A percentile compares a stretch with the other conserved stretches of the same genome.
Evolutionary conservation across 23 tunicate genomes (phyloP).

Genomic region (Oikopleura albicans): DNA sequence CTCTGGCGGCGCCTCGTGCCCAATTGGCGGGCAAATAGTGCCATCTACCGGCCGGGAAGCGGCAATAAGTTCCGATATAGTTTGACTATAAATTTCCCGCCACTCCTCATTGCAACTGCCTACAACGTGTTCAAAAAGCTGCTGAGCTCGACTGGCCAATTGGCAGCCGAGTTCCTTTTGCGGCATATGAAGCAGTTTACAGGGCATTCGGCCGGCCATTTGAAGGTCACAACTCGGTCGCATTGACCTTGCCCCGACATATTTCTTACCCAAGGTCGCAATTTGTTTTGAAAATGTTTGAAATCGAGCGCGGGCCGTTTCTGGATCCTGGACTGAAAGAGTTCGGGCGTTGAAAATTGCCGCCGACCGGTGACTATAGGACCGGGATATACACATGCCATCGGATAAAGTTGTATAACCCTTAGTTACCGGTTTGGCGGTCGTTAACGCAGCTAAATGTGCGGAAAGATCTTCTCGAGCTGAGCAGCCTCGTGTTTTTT

Average conservation of each 20-base stretch:
- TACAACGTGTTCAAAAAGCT: not conserved
- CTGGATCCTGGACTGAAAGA: not conserved
- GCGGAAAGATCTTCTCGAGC: not conserved
- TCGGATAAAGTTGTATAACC: not conserved
- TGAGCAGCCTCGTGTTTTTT: not conserved
- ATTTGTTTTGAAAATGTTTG: not conserved
- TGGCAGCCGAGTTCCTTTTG: not conserved
- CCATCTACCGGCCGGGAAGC: not conserved
- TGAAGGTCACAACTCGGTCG: not conserved
- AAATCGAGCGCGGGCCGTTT: not conserved
- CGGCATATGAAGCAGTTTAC: not conserved
- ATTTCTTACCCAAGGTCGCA: not conserved
- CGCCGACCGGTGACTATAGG: not conserved
- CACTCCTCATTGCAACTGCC: not conserved
- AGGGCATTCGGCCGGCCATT: not conserved
- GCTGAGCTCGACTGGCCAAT: not conserved
- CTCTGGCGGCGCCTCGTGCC: not conserved
- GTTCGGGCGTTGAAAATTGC: not conserved
- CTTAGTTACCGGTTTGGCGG: not conserved
- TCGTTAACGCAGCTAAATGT: not conserved
- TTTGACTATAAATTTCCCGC: not conserved
- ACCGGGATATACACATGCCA: not conserved
- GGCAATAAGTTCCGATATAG: not conserved
- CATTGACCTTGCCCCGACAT: not conserved
- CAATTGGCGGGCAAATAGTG: not conserved